phyloP scores from a whole-genome alignment of 2,797 vertebrate species.

The Aulostomus chinensis region DNA sequence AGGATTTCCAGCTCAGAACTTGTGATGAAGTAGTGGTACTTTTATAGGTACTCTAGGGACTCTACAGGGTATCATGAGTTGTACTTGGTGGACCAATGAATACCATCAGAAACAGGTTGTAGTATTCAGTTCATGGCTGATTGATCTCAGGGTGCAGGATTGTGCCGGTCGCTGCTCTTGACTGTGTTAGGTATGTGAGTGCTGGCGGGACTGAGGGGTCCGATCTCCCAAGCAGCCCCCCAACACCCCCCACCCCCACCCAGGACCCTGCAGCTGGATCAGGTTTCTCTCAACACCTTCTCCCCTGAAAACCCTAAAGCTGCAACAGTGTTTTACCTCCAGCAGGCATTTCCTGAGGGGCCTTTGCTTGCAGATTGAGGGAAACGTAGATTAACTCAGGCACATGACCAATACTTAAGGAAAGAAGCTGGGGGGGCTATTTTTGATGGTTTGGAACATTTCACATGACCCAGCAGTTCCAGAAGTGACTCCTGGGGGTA shows the following conservation, averaged over 20 bases:
- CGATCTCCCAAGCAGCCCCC: too few relatives aligned
- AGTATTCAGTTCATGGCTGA: background rate
- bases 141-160: background rate
- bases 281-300: slow-evolving; percentile 51
- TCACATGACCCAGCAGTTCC: slow-evolving; percentile 34
- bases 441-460: slow-evolving; percentile 26
- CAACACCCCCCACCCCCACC: background rate
- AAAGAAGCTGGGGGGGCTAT: slow-evolving; percentile 11
- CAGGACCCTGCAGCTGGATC: slow-evolving; percentile 18
- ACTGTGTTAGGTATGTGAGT: slow-evolving; percentile 58
- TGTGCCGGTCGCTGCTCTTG: slow-evolving; percentile 15
- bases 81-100: too few relatives aligned
- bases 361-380: slow-evolving; percentile 10
- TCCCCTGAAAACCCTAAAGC: slow-evolving; percentile 33
- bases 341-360: slow-evolving; percentile 40
- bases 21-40: too few relatives aligned
- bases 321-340: slow-evolving; percentile 19
- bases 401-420: slow-evolving; percentile 12
- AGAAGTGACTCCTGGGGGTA: background rate
- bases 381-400: slow-evolving; percentile 12
- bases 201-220: slow-evolving; percentile 9
- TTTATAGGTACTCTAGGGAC: too few relatives aligned
- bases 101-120: too few relatives aligned
- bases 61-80: too few relatives aligned
- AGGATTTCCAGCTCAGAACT: too few relatives aligned